Percentiles rank a stretch among this genome's conserved stretches.
Evolutionary conservation across 2,797 vertebrate species (phyloP).

Genomic region (Nyctalus aviator): DNA sequence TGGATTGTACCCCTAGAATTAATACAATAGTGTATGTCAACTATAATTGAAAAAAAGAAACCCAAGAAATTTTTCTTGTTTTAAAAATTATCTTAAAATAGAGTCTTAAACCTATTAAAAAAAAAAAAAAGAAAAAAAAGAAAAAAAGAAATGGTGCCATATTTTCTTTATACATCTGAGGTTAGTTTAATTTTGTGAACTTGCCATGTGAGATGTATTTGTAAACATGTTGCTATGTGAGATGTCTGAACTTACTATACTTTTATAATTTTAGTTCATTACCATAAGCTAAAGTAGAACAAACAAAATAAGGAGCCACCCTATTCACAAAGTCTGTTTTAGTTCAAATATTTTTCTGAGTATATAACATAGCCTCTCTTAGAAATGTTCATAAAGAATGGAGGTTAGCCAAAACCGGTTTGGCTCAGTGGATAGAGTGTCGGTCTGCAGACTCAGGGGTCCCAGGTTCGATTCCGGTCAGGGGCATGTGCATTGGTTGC

Average conservation of each 20-base stretch:
- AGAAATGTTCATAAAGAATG: background rate
- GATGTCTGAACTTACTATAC: background rate
- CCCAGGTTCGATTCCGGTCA: too few relatives aligned
- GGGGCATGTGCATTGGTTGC: too few relatives aligned
- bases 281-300: background rate
- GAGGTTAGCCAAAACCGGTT: background rate
- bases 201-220: background rate
- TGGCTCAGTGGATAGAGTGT: too few relatives aligned
- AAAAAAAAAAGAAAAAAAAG: background rate
- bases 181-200: background rate
- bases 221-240: too few relatives aligned
- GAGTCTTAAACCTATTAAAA: background rate
- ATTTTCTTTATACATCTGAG: background rate
- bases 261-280: conserved; percentile 35
- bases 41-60: background rate
- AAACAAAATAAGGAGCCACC: background rate
- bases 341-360: conserved; percentile 10
- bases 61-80: background rate
- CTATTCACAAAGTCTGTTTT: background rate
- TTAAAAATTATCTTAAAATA: background rate
- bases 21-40: background rate
- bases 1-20: background rate
- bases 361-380: background rate
- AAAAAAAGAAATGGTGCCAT: background rate
- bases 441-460: too few relatives aligned